phyloP scores from a whole-genome alignment of 2,113 vertebrate species.

The Natator depressus region DNA sequence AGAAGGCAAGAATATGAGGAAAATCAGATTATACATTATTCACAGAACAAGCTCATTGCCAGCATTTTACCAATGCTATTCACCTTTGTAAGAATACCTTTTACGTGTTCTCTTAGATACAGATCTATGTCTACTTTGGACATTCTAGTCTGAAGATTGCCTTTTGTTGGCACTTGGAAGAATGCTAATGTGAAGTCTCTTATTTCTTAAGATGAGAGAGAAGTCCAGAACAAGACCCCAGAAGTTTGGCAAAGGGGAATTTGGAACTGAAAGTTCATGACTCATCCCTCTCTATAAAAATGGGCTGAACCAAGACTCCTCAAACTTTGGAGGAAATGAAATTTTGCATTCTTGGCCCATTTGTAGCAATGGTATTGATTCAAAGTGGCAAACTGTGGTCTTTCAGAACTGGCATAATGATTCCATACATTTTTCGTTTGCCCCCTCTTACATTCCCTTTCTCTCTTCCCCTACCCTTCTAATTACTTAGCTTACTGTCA shows the following conservation, averaged over 20 bases:
- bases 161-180: slow-evolving; percentile 64
- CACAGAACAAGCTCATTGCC: slow-evolving; percentile 33
- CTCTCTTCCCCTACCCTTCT: background rate
- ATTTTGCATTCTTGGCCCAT: background rate
- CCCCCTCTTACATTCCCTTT: background rate
- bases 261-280: slow-evolving; percentile 38
- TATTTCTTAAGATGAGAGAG: slow-evolving; percentile 58
- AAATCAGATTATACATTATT: slow-evolving; percentile 42
- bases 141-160: slow-evolving; percentile 45
- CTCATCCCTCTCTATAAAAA: background rate
- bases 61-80: background rate
- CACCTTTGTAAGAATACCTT: slow-evolving; percentile 69
- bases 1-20: slow-evolving; percentile 46
- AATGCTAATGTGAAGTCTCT: slow-evolving; percentile 56
- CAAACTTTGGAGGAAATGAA: no score
- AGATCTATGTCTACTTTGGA: slow-evolving; percentile 55
- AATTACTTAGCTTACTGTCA: background rate
- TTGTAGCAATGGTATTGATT: background rate
- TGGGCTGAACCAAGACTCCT: background rate
- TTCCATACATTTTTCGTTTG: background rate
- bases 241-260: slow-evolving; percentile 18
- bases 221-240: slow-evolving; percentile 41
- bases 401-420: background rate
- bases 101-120: slow-evolving; percentile 49
- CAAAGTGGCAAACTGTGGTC: background rate